Evolutionary conservation across 1,140 invertebrate species (phyloP).

Genomic region (Lepidurus packardi): DNA sequence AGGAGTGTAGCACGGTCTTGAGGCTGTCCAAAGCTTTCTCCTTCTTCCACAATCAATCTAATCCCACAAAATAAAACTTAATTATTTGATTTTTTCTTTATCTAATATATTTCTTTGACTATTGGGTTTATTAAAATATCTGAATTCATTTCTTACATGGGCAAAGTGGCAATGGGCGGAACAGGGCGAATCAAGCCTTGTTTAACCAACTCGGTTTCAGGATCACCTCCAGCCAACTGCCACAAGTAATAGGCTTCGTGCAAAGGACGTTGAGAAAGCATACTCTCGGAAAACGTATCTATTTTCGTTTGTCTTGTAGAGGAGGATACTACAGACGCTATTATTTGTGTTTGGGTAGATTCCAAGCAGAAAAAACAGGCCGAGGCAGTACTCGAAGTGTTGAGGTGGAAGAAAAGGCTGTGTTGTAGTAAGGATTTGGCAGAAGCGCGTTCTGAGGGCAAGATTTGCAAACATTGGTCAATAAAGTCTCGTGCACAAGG

Average conservation of each 20-base stretch:
- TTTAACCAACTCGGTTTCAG: constrained; percentile 80
- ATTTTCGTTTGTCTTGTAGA: neutral
- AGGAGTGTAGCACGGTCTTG: constrained; percentile 72
- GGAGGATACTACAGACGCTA: neutral
- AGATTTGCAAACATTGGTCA: constrained; percentile 62
- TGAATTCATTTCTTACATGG: constrained; percentile 45
- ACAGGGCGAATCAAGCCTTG: constrained; percentile 73
- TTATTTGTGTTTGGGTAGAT: neutral
- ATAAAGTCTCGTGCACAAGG: constrained; percentile 57
- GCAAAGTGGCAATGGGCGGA: constrained; percentile 51
- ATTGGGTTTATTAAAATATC: constrained; percentile 26
- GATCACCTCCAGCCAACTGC: constrained; percentile 90
- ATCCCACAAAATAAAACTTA: constrained; percentile 39
- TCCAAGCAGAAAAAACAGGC: neutral
- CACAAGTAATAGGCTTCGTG: constrained; percentile 88
- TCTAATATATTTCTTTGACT: constrained; percentile 9
- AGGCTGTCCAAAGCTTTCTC: constrained; percentile 66
- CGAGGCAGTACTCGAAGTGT: neutral
- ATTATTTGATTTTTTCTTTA: constrained; percentile 31
- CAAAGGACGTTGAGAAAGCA: constrained; percentile 50
- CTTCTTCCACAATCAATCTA: constrained; percentile 72
- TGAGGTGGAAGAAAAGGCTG: constrained; percentile 44
- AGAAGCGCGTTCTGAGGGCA: constrained; percentile 56
- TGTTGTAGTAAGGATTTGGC: constrained; percentile 54
- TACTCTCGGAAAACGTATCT: constrained; percentile 4